Base-by-base conservation (phyloP, 2,888 invertebrate species). In the Psylliodes chrysocephalus region DNA sequence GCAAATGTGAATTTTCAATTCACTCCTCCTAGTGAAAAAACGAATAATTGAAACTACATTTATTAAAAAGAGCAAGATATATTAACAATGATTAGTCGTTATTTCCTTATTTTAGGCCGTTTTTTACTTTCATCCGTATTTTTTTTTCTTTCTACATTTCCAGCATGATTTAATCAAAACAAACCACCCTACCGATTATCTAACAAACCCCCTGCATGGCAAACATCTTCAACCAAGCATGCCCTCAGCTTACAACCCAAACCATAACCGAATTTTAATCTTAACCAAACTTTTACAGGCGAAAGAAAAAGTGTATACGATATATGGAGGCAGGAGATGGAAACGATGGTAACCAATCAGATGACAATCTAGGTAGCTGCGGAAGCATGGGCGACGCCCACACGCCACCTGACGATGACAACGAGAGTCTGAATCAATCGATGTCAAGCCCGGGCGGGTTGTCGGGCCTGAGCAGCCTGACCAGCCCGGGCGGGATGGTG, bases 291-390 rank as follows among this genome's bases (percentile, higher is more conserved):
- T 46, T 55, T 57, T 86, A 3, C 87, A 96, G 95, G 88, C 94
- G 96, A 88, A 96, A 96, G 90, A 96, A 96, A 86, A 96, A 96
- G 86, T 96, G 96, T 88, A 93, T 96, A 81, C 92, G 96, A 75
- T 96, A 96, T 86, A 92, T 95, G 91, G 95, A 95, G 86, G 90
- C 92, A 75, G 85, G 86, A 70, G 90, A 88, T 77, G 86, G 86
- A 70, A 87, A 86, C 73, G 85, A 85, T 71, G 86, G 86, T 66
- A 87, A 87, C 75, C 88, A 88, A 77, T 88, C 88, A 67, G 90
- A 91, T 81, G 91, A 90, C 76, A 90, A 91, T 78, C 83, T 92
- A 73, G 92, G 91, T 75, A 90, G 94, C 78, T 91, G 92, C 78
- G 90, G 91, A 79, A 91, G 94, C 84, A 89, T 91, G 79, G 87